phyloP scores from a whole-genome alignment of 1,140 invertebrate genomes.

The Acyrthosiphon pisum region DNA sequence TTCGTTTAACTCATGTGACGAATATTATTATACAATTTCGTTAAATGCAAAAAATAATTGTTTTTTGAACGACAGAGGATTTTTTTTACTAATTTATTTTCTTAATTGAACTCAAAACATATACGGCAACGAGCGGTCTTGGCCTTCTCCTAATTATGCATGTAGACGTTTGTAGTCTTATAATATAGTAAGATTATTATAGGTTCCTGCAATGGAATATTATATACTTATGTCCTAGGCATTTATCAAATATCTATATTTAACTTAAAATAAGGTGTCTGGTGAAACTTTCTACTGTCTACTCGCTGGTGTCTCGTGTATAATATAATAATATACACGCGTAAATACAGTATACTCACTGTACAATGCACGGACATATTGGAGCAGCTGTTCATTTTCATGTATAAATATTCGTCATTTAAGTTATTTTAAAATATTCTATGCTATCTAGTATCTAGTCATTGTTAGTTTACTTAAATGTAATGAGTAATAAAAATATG shows the following conservation, averaged over 20 bases:
- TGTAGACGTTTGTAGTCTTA: not conserved
- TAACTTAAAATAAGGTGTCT: conserved; percentile 16
- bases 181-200: not conserved
- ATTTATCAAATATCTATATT: conserved; percentile 28
- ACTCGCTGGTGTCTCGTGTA: not conserved
- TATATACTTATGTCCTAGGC: not conserved
- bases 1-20: not conserved
- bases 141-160: not conserved
- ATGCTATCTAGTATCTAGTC: not conserved
- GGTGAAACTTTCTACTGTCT: not conserved
- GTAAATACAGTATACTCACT: not conserved
- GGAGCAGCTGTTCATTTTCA: not conserved
- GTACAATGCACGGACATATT: not conserved
- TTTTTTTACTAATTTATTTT: not conserved
- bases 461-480: not conserved
- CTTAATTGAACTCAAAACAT: not conserved
- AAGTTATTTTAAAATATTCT: conserved; percentile 1
- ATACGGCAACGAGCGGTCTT: not conserved
- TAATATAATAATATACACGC: not conserved
- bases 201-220: not conserved
- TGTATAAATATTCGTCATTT: not conserved
- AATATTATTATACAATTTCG: not conserved
- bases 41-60: not conserved
- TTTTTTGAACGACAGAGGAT: not conserved
- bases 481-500: not conserved